These are phyloP conservation scores for Hyperopisus bebe DNA, from an alignment of 2,113 vertebrate genomes.

Conservation along the genomic window DNA sequence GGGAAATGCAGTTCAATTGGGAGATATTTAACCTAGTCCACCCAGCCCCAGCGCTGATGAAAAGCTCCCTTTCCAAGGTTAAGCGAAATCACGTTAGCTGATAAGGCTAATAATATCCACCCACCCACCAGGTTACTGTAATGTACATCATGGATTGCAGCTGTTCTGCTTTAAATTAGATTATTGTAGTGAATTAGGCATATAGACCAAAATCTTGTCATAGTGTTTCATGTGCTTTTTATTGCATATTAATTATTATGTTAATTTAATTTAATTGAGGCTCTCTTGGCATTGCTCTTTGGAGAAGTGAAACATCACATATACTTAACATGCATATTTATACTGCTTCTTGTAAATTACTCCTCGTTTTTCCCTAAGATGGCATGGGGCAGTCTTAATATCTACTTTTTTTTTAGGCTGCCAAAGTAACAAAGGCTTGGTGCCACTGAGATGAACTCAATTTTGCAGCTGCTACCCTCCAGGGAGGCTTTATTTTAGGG, in stretches of 20 bases:
- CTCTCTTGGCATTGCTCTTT: background rate
- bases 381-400: background rate
- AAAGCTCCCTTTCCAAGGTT: background rate
- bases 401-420: background rate
- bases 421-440: background rate
- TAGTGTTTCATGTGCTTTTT: background rate
- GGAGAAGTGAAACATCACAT: background rate
- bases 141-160: background rate
- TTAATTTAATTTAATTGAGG: background rate
- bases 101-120: background rate
- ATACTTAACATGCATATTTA: background rate
- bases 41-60: background rate
- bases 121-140: background rate
- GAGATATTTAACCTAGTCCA: background rate
- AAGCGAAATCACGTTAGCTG: background rate
- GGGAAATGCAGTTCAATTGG: background rate
- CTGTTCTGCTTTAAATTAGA: background rate
- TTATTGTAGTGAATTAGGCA: background rate
- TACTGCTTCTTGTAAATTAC: background rate
- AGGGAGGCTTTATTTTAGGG: conserved; percentile 13
- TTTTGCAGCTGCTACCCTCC: background rate
- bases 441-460: background rate
- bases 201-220: background rate
- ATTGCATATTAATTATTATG: background rate
- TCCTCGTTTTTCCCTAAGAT: background rate